A percentile compares a stretch with the other conserved stretches of the same genome.
These are phyloP conservation scores for Incurvaria masculella DNA, from an alignment of 2,888 invertebrate genomes.

Conservation along the genomic window DNA sequence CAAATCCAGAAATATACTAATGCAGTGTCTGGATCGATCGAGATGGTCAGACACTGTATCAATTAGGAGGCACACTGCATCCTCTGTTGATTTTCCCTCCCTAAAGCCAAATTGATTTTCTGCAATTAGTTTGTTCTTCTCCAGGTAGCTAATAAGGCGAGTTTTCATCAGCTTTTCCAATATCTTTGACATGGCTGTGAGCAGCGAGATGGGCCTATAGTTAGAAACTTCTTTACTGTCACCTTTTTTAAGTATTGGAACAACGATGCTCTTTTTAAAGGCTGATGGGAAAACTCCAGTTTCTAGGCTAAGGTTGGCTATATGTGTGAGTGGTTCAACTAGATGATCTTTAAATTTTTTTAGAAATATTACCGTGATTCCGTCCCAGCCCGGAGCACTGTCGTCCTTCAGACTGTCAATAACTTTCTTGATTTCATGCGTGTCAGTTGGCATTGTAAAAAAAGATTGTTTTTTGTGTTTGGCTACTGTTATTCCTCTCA, in stretches of 20 bases:
- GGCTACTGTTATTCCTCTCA: neutral
- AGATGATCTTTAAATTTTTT: no score
- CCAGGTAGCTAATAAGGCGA: no score
- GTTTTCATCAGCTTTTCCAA: no score
- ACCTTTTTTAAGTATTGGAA: neutral
- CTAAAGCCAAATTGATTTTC: no score
- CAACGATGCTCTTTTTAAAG: neutral
- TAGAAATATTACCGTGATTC: neutral
- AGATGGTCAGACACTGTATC: no score
- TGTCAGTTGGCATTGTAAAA: neutral
- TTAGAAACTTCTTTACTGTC: neutral
- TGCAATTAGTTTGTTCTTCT: no score
- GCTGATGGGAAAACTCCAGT: neutral
- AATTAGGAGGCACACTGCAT: no score
- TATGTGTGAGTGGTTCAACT: neutral
- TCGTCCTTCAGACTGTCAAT: neutral
- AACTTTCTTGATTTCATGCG: neutral
- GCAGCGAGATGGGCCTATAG: neutral
- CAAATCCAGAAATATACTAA: no score
- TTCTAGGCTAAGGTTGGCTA: neutral
- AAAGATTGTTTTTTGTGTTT: neutral
- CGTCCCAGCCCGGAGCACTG: neutral
- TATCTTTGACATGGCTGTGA: no score
- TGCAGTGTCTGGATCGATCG: no score
- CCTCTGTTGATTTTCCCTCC: no score